Conservation (phyloP, 2,888 invertebrate species). For the Graphium colonna region DNA sequence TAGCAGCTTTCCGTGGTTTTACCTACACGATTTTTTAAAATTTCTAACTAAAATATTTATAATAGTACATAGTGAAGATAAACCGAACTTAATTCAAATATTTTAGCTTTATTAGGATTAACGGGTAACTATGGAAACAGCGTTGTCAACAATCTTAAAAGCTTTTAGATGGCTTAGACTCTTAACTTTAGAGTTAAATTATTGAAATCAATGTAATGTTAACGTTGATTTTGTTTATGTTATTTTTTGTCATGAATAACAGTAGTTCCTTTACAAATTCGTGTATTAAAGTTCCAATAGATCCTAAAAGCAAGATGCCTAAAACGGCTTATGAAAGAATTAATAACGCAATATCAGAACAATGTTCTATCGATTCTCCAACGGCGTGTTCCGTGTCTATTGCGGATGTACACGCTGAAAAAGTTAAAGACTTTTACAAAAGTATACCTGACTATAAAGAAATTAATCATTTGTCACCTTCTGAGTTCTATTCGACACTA, state of each 20-base stretch:
- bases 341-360: slow-evolving; percentile 51
- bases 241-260: slow-evolving; percentile 63
- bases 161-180: no score
- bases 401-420: slow-evolving; percentile 72
- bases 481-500: slow-evolving; percentile 87
- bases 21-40: no score
- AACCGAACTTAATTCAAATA: no score
- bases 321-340: slow-evolving; percentile 84
- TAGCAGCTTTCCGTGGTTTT: no score
- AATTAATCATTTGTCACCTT: slow-evolving; percentile 86
- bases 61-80: no score
- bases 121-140: background rate
- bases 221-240: slow-evolving; percentile 12
- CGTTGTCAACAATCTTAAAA: background rate
- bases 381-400: slow-evolving; percentile 48
- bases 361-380: slow-evolving; percentile 61
- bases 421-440: slow-evolving; percentile 85
- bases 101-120: no score
- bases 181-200: background rate
- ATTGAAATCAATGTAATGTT: background rate
- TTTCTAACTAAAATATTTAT: no score
- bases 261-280: slow-evolving; percentile 85
- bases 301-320: slow-evolving; percentile 86
- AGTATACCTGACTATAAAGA: slow-evolving; percentile 91
- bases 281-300: slow-evolving; percentile 85